Evolutionary conservation across 2,113 vertebrate species (phyloP).

Genomic region (Grus americana): DNA sequence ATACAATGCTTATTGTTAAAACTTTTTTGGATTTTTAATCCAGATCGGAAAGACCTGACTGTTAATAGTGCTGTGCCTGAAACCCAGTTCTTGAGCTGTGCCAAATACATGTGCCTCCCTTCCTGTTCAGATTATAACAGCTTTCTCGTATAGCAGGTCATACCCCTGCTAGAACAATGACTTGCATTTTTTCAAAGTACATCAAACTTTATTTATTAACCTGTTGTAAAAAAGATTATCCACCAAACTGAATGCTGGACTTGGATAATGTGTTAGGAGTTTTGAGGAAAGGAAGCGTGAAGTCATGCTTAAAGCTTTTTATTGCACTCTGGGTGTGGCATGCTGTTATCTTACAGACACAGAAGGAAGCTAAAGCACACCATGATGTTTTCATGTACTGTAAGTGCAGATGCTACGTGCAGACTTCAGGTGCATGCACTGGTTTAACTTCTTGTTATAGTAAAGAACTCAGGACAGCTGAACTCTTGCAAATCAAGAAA

Average conservation of each 20-base stretch:
- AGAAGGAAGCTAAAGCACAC: not conserved
- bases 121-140: not conserved
- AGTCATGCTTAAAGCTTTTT: not conserved
- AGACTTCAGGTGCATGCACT: not conserved
- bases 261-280: not conserved
- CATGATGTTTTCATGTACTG: not conserved
- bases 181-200: not conserved
- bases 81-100: not conserved
- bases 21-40: not conserved
- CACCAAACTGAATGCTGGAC: not conserved
- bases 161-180: not conserved
- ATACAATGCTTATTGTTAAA: not conserved
- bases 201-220: constrained; percentile 2
- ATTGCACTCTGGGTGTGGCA: fast-evolving
- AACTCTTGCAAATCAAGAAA: not conserved
- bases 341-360: not conserved
- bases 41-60: not conserved
- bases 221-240: constrained; percentile 2
- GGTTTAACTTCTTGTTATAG: not conserved
- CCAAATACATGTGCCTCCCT: not conserved
- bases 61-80: not conserved
- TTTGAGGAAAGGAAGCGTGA: not conserved
- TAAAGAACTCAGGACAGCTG: not conserved
- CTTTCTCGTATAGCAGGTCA: not conserved
- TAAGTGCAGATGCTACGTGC: not conserved